A percentile compares a stretch with the other conserved stretches of the same genome.
Evolutionary conservation across 2,113 vertebrate species (phyloP).

Genomic region (Gallinago paraguaiae): DNA sequence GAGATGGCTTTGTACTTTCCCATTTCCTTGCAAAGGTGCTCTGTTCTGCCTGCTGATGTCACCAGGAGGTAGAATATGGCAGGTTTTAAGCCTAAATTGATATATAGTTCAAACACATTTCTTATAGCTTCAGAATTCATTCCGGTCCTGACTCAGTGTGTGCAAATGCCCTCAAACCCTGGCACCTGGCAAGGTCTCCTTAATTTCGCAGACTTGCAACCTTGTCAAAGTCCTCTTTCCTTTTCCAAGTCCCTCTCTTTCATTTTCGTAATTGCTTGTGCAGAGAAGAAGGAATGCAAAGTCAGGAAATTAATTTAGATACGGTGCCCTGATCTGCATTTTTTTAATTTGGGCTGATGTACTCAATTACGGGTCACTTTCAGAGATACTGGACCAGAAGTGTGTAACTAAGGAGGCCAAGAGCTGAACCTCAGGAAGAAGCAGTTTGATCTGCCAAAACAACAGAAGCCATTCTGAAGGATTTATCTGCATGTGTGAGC

Average conservation of each 20-base stretch:
- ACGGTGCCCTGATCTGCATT: constrained; percentile 17
- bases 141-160: not conserved
- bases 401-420: not conserved
- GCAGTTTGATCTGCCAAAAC: not conserved
- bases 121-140: not conserved
- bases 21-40: not conserved
- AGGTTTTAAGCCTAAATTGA: not conserved
- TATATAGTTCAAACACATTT: not conserved
- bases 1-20: not conserved
- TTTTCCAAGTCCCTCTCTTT: not conserved
- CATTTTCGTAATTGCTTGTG: constrained; percentile 24
- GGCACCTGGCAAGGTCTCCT: not conserved
- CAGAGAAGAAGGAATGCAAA: not conserved
- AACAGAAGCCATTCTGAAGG: not conserved
- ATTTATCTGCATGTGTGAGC: not conserved
- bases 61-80: not conserved
- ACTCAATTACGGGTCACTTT: constrained; percentile 7
- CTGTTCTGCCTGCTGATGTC: not conserved
- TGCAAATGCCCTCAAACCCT: not conserved
- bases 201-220: not conserved
- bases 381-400: not conserved
- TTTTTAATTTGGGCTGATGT: constrained; percentile 12
- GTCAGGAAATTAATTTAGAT: constrained; percentile 46
- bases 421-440: not conserved
- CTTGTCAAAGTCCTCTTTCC: constrained; percentile 8